Base-by-base conservation (phyloP, 2,888 invertebrate genomes). In the Pteria penguin region DNA sequence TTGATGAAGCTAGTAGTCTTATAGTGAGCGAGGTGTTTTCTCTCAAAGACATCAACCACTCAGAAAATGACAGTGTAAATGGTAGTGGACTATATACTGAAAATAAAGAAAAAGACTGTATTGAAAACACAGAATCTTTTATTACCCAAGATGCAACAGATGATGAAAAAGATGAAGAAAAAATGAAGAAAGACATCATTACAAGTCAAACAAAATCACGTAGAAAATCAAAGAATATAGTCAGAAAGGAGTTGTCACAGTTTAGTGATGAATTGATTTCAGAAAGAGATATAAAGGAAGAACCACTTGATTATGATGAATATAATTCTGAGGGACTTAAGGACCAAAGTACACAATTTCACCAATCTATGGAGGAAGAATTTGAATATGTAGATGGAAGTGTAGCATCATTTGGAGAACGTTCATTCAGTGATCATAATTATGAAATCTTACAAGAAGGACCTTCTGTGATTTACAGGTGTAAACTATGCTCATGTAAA, bases 291-390 rank as follows among this genome's bases (percentile, higher is more conserved):
- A 22, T 71, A 2, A 71, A 71, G 26, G 62, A 71, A 14, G 71
- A 71, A 52, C 71, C 71, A 3, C 45, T 52, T 14, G 71, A 71
- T n/a, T 61, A 62, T 71, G 62, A 62, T 22, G 71, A 71, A 32
- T 71, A 71, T 54, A 62, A 26, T 14, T 33, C n/a, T 4, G 24
- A 24, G n/a, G 18, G 4, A 55, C 4, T 22, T 55, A 18, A 4
- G 24, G 18, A 55, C 55, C 55, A 55, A 4, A 18, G 55, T n/a
- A 57, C 8, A 57, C 18, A 57, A 45, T 45, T 45, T 45, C 11
- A 45, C 45, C 18, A 14, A 45, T 45, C 45, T 18, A 45, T 14
- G 60, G 27, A 60, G 4, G 27, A 29, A 18, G 60, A 60, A n/a
- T 60, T 26, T 60, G 27, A 24, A 29, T 24, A 22, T 8, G 5